Evolutionary conservation across 2,797 vertebrate species (phyloP).

Genomic region (Coregonus suidteri): DNA sequence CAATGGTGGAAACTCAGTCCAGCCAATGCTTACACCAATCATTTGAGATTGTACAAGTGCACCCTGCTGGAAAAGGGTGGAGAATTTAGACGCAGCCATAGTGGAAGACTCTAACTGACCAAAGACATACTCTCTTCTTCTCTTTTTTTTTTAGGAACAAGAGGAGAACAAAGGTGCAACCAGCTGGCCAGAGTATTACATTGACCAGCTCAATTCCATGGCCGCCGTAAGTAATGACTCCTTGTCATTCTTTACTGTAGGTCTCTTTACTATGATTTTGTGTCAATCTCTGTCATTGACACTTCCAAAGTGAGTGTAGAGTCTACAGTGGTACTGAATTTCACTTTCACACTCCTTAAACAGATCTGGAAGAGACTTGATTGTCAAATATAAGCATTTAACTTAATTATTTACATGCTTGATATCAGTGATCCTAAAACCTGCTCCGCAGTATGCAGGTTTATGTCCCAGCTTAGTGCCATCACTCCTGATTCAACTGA

Average conservation of each 20-base stretch:
- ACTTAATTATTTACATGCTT: neutral
- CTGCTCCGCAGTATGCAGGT: no score
- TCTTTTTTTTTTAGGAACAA: conserved; percentile 83
- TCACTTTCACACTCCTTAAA: neutral
- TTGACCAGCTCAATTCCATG: conserved; percentile 98
- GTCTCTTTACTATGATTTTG: neutral
- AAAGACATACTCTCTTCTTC: neutral
- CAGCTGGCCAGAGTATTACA: conserved; percentile 99
- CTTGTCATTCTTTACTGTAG: neutral
- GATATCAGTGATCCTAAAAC: no score
- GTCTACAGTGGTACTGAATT: neutral
- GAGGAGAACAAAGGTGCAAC: conserved; percentile 99
- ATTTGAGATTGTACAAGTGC: no score
- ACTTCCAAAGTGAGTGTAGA: neutral
- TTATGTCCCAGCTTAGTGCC: neutral
- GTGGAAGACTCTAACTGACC: neutral
- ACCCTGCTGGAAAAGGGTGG: neutral
- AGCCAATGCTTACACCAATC: no score
- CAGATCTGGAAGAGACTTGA: neutral
- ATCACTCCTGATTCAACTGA: neutral
- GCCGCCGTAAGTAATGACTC: conserved; percentile 89
- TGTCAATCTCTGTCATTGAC: neutral
- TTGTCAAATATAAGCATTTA: neutral
- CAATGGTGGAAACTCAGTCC: no score
- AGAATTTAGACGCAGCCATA: neutral